phyloP scores from a whole-genome alignment of 2,113 vertebrate genomes.

The Ictalurus furcatus region DNA sequence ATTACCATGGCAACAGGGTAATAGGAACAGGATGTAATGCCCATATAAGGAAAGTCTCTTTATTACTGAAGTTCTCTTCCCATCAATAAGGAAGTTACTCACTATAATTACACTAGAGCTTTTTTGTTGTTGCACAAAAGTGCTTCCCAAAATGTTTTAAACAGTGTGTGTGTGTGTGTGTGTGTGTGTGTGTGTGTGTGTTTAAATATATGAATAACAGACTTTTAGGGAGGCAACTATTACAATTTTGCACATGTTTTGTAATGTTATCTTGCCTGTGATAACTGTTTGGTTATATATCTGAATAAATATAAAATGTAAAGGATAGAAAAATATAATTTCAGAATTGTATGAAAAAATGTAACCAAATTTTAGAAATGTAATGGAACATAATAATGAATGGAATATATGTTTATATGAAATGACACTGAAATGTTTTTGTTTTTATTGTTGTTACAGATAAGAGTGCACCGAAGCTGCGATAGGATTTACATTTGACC shows the following conservation, averaged over 20 bases:
- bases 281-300: background rate
- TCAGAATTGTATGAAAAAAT: background rate
- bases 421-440: background rate
- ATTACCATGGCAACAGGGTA: background rate
- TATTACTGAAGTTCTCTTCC: background rate
- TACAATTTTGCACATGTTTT: background rate
- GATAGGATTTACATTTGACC: background rate
- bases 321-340: background rate
- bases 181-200: slow-evolving; percentile 5
- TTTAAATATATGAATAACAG: background rate
- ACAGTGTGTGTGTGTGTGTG: background rate
- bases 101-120: background rate
- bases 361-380: background rate
- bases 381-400: background rate
- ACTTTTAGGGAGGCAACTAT: background rate
- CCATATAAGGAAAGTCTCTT: background rate
- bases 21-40: background rate
- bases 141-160: too few species aligned
- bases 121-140: background rate
- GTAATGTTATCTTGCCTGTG: background rate
- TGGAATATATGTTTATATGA: background rate
- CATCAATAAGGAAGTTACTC: background rate
- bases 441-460: slow-evolving; percentile 16
- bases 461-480: background rate
- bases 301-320: background rate